These are phyloP conservation scores for Phyllotreta striolata DNA, from an alignment of 2,888 invertebrate genomes.

Conservation along the genomic window DNA sequence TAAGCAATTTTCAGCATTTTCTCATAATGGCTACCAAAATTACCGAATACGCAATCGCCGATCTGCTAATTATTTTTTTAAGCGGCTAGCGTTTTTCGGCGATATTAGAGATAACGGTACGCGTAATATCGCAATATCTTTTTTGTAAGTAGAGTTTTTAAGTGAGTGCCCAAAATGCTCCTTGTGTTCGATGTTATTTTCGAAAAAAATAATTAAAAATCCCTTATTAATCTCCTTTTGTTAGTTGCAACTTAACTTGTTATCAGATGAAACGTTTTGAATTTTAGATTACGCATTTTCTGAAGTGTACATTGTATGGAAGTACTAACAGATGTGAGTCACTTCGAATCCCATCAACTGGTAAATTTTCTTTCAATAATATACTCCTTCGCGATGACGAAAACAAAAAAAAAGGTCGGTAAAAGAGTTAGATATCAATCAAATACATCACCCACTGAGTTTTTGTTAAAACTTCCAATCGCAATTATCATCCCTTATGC, in stretches of 20 bases:
- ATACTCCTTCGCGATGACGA: slow-evolving; percentile 13
- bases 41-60: slow-evolving; percentile 7
- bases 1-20: slow-evolving; percentile 11
- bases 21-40: slow-evolving; percentile 14
- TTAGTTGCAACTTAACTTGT: no score
- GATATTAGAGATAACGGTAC: slow-evolving; percentile 14
- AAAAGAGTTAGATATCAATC: slow-evolving; percentile 46
- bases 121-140: slow-evolving; percentile 7
- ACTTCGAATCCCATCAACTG: slow-evolving; percentile 23
- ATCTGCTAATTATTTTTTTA: slow-evolving; percentile 11
- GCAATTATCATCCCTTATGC: slow-evolving; percentile 48
- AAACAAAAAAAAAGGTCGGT: slow-evolving; percentile 17
- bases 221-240: no score
- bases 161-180: background rate
- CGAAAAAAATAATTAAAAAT: background rate
- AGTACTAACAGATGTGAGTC: slow-evolving; percentile 17
- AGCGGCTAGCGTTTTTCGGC: background rate
- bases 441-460: slow-evolving; percentile 48
- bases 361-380: slow-evolving; percentile 27
- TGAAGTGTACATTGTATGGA: no score
- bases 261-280: no score
- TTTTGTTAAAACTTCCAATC: slow-evolving; percentile 51
- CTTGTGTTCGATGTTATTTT: background rate
- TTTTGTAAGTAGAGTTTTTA: background rate
- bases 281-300: no score